These are phyloP conservation scores for Netelia melanura DNA, from an alignment of 2,888 invertebrate genomes.

Conservation along the genomic window DNA sequence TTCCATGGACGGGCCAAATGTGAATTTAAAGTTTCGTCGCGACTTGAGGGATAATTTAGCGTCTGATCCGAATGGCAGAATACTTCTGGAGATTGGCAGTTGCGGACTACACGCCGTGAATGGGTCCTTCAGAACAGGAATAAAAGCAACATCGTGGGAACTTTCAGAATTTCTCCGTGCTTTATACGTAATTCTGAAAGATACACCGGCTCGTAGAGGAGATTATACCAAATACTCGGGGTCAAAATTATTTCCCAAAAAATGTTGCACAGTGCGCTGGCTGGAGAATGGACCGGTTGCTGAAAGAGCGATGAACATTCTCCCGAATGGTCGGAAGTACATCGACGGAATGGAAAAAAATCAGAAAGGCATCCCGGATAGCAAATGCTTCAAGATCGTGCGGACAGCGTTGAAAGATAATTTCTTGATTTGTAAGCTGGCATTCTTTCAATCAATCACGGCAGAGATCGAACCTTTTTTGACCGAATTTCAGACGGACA, in stretches of 20 bases:
- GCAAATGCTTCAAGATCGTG: slow-evolving; percentile 62
- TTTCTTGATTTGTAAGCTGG: slow-evolving; percentile 62
- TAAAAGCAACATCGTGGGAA: slow-evolving; percentile 70
- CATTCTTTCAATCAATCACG: slow-evolving; percentile 32
- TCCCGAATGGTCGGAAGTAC: slow-evolving; percentile 66
- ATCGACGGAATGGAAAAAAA: slow-evolving; percentile 60
- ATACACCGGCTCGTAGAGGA: slow-evolving; percentile 73
- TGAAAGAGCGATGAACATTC: slow-evolving; percentile 65
- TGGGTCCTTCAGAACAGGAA: slow-evolving; percentile 76
- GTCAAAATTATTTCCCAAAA: slow-evolving; percentile 71
- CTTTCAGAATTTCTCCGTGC: slow-evolving; percentile 70
- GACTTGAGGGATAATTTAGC: slow-evolving; percentile 29
- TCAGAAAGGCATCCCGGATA: slow-evolving; percentile 41
- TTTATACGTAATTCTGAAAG: slow-evolving; percentile 76
- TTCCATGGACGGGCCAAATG: slow-evolving; percentile 72
- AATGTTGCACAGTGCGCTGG: slow-evolving; percentile 74
- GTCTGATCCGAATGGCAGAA: slow-evolving; percentile 39
- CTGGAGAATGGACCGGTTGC: slow-evolving; percentile 71
- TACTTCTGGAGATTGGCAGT: slow-evolving; percentile 74
- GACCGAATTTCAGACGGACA: slow-evolving; percentile 35
- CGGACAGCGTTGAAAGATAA: slow-evolving; percentile 43
- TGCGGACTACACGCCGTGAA: slow-evolving; percentile 77
- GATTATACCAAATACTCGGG: slow-evolving; percentile 68
- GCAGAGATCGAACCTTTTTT: slow-evolving; percentile 34
- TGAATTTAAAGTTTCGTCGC: slow-evolving; percentile 67